phyloP scores from a whole-genome alignment of 2,797 vertebrate species.

The Lerista edwardsae region DNA sequence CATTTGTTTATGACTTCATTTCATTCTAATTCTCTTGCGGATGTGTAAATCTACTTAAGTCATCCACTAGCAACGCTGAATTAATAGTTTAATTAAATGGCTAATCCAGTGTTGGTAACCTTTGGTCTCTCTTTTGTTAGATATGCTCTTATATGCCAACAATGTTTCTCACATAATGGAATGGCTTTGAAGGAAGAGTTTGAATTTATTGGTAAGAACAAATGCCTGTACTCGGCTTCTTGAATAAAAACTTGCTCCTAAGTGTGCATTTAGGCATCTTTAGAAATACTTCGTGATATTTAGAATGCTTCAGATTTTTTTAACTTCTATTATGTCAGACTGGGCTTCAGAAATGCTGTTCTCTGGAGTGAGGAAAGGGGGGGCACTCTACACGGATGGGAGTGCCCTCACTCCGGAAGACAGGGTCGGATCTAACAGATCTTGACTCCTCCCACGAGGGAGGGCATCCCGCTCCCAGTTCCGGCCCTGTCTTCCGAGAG shows the following conservation, averaged over 20 bases:
- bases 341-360: conserved; percentile 41
- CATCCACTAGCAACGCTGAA: neutral
- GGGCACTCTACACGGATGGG: no score
- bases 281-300: conserved; percentile 22
- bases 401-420: no score
- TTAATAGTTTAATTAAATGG: neutral
- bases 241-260: neutral
- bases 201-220: conserved; percentile 95
- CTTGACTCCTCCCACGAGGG: no score
- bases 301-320: conserved; percentile 37
- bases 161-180: conserved; percentile 98
- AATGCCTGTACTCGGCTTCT: conserved; percentile 21
- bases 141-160: conserved; percentile 98
- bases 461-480: no score
- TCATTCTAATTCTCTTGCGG: neutral
- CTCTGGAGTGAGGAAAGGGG: no score
- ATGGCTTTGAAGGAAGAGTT: conserved; percentile 99
- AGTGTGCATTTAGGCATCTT: neutral
- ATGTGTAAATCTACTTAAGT: neutral
- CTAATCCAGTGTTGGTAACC: neutral
- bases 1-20: neutral
- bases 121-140: conserved; percentile 72
- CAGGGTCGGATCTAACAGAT: no score
- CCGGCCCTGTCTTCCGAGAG: no score
- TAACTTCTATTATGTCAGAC: conserved; percentile 39